These are phyloP conservation scores for Phaetusa simplex DNA, from an alignment of 2,113 vertebrate species.

Conservation along the genomic window DNA sequence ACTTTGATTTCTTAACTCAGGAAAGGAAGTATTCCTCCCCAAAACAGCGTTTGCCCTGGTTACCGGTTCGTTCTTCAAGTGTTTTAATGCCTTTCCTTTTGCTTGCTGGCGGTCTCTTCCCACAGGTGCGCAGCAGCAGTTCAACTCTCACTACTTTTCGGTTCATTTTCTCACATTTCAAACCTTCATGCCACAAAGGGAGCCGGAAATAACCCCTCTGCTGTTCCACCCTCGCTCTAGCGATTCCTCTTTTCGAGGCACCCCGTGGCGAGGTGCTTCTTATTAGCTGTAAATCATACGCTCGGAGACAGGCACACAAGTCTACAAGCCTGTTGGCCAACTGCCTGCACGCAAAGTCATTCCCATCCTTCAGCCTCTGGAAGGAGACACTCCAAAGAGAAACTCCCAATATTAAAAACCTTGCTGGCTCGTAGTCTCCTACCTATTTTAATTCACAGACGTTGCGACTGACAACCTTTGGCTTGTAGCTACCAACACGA, in stretches of 20 bases:
- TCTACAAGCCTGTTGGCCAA: neutral
- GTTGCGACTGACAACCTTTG: neutral
- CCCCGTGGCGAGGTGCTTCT: neutral
- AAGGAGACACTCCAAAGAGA: neutral
- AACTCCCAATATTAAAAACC: neutral
- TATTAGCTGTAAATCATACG: neutral
- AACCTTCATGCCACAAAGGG: neutral
- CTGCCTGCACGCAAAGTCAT: neutral
- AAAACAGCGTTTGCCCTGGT: neutral
- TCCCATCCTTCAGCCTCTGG: neutral
- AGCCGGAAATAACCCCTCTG: neutral
- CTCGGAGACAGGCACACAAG: neutral
- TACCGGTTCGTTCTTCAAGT: accelerated
- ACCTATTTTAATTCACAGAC: neutral
- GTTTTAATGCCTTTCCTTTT: accelerated
- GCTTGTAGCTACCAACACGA: neutral
- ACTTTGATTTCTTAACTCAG: neutral
- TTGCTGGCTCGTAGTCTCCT: neutral
- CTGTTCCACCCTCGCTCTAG: neutral
- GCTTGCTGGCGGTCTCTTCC: neutral
- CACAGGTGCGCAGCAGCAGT: neutral
- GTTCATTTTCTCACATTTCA: neutral
- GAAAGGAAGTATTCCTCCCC: neutral
- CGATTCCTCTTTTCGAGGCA: neutral
- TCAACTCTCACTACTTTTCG: neutral